These are phyloP conservation scores for Eupeodes latifasciatus DNA, from an alignment of 2,888 invertebrate genomes.

Conservation along the genomic window DNA sequence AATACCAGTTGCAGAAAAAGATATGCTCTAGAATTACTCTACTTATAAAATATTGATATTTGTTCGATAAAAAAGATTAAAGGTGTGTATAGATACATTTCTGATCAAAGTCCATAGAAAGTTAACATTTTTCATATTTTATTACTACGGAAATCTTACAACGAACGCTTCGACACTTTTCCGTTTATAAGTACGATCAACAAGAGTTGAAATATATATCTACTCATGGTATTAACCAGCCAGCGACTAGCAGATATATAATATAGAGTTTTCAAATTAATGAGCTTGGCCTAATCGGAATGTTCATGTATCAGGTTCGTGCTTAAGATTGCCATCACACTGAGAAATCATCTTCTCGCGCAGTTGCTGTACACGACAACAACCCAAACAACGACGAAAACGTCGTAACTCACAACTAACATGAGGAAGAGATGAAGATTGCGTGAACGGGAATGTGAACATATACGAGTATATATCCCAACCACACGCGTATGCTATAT, in stretches of 20 bases:
- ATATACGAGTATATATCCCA: slow-evolving; percentile 11
- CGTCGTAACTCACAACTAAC: slow-evolving; percentile 18
- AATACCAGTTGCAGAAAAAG: no score
- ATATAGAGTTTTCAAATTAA: slow-evolving; percentile 57
- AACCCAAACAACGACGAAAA: neutral
- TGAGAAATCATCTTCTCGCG: slow-evolving; percentile 47
- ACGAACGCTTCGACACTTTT: neutral
- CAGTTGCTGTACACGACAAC: slow-evolving; percentile 33
- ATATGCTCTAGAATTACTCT: no score
- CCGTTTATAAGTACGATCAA: neutral
- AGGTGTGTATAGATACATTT: no score
- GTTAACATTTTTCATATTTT: neutral
- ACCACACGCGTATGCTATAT: neutral
- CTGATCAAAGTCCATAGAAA: neutral
- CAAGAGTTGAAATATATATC: slow-evolving; percentile 11
- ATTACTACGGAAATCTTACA: neutral
- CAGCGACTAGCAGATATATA: neutral
- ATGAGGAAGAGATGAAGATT: slow-evolving; percentile 39
- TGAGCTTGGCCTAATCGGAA: slow-evolving; percentile 73
- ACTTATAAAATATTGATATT: no score
- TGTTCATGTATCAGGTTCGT: slow-evolving; percentile 72
- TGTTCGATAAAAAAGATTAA: no score
- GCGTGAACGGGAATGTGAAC: slow-evolving; percentile 19
- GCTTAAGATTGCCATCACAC: slow-evolving; percentile 74
- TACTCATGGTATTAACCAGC: neutral